Evolutionary conservation across 2,888 invertebrate species (phyloP), one percentile per base, ranked within the genome.

Genomic region (Cylloceria caligata): DNA sequence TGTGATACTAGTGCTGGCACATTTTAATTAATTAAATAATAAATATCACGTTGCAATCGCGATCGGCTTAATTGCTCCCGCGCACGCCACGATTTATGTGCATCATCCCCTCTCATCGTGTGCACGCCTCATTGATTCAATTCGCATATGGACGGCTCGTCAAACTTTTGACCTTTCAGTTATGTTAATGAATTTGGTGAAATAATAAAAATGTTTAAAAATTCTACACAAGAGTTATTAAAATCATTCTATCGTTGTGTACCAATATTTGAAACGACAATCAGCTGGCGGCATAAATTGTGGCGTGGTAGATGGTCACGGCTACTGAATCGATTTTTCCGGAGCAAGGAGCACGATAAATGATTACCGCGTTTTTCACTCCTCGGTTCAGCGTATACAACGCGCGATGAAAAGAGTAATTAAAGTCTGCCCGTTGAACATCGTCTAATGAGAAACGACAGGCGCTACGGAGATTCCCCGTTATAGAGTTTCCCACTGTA

Each of bases 21-120:
- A 72, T 82, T 88, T 88, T 88, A 87, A 88, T 90, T 89, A 88
- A 89, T 90, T 86, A 88, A 89, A 89, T 86, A 89, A 89, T 88
- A 88, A 90, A 87, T 88, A 88, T 89, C 86, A 82, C 85, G 84
- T 88, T 77, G 84, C 86, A 87, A 89, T 89, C 87, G 85, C 84
- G 88, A 89, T 88, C 81, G 76, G 80, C 84, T 85, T 90, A 89
- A 90, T 89, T 89, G 87, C 87, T 84, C 81, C 83, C 69, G 79
- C 73, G 76, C 89, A 89, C 88, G 88, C 89, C 75, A 90, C 42
- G 57, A n/a, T 47, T 52, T 64, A 52, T 80, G 64, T 71, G 65
- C 80, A 49, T 65, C 69, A 39, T 55, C 57, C 52, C 34, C 57
- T 27, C n/a, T 57, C 16, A 19, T 45, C 42, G 57, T 60, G 24